These are phyloP conservation scores for Sinonovacula constricta DNA, from an alignment of 1,140 invertebrate genomes.

Conservation along the genomic window DNA sequence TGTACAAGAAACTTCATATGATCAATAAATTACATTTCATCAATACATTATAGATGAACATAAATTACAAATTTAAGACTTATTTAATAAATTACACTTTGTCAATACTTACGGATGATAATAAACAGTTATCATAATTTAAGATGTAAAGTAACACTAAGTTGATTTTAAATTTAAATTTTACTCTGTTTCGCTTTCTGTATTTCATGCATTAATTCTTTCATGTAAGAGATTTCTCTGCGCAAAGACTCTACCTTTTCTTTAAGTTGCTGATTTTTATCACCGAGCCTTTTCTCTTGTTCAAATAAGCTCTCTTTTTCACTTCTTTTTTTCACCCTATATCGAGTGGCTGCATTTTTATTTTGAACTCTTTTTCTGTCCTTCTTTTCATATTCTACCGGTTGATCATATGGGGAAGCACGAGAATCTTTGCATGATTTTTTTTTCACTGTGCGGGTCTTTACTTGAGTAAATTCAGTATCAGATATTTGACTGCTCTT, in stretches of 20 bases:
- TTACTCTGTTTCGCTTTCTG: slow-evolving; percentile 50
- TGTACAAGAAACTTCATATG: too few species aligned
- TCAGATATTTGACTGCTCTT: slow-evolving; percentile 40
- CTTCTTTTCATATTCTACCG: slow-evolving; percentile 22
- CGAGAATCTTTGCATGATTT: background rate
- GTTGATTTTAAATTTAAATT: too few species aligned
- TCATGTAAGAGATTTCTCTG: slow-evolving; percentile 90
- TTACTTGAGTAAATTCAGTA: slow-evolving; percentile 36
- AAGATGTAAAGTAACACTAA: too few species aligned
- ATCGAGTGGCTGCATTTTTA: slow-evolving; percentile 93
- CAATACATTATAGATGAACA: too few species aligned
- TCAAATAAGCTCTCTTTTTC: slow-evolving; percentile 88
- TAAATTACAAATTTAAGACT: too few species aligned
- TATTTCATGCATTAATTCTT: slow-evolving; percentile 90
- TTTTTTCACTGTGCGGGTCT: slow-evolving; percentile 21
- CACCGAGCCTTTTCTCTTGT: slow-evolving; percentile 85
- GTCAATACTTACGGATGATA: too few species aligned
- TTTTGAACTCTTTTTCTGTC: slow-evolving; percentile 95
- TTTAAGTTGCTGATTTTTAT: slow-evolving; percentile 84
- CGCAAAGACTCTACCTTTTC: slow-evolving; percentile 85
- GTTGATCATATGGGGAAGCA: slow-evolving; percentile 30
- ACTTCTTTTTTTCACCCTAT: slow-evolving; percentile 92
- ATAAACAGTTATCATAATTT: too few species aligned
- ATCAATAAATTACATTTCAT: too few species aligned
- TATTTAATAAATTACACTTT: too few species aligned